Base-by-base conservation (phyloP, 2,797 vertebrate genomes). In the Hippocampus kuda region DNA sequence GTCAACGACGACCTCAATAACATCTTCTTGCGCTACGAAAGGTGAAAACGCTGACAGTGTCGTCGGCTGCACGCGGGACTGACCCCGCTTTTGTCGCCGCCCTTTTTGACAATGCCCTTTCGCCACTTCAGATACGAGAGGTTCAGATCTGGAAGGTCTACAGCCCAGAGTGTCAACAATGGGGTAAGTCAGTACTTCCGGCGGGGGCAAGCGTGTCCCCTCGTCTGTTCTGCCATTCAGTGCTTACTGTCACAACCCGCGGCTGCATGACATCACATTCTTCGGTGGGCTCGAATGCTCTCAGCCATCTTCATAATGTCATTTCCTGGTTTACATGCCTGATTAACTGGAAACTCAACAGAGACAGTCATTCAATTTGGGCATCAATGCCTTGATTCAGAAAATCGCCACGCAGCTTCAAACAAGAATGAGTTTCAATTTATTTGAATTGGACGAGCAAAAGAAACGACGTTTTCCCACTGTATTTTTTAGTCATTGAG, bases 1-100 rank as follows among this genome's bases (percentile, higher is more conserved):
- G 95, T 95, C 77, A 99, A 99, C 0, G 97, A 99, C 0, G 96
- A 98, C 86, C 92, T 99, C 87, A 99, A 99, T 84, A 99, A 99
- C 0, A 94, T 98, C 79, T 99, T 99, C 84, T 91, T 99, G 20
- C 88, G 97, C 79, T 98, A 95, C 0, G 97, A 98, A 82, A 95
- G 97, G 97, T 96, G 53, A 72, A 65, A 57, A 34, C 10, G 15
- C 27, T 38, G 6, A 51, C 18, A 6, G n/a, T n/a, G 38, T 26
- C 38, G 24, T 4, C n/a, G 10, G 18, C 42, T 26, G 6, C 12
- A 26, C 15, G 48, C 63, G 4, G 20, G 9, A 41, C 20, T 22
- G 15, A 11, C 22, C 34, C 1, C 60, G 7, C 41, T 5, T 26
- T 64, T 27, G 26, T 59, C 5, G 46, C 2, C 13, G 12, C 26